These are phyloP conservation scores for Xylophagus ater DNA, from an alignment of 2,888 invertebrate genomes.

Conservation along the genomic window DNA sequence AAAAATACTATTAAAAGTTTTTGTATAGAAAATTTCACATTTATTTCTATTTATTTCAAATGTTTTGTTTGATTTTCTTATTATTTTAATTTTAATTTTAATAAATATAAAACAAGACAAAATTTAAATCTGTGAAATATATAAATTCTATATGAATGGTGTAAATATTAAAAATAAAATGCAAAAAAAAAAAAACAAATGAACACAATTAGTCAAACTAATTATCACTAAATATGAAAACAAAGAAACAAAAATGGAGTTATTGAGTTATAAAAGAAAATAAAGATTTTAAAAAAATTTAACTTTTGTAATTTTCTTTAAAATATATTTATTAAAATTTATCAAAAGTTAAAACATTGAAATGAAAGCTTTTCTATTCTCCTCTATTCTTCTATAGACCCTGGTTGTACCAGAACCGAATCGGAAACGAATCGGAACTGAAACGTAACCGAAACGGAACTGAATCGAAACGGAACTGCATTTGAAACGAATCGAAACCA, in stretches of 20 bases:
- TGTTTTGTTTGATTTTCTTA: background rate
- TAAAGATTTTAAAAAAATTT: slow-evolving; percentile 9
- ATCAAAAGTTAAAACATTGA: background rate
- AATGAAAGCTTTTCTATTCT: background rate
- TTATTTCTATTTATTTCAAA: background rate
- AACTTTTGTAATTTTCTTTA: background rate
- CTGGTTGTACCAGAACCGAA: no score
- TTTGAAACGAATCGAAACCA: no score
- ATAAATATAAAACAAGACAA: slow-evolving; percentile 1
- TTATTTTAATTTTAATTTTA: background rate
- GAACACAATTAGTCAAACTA: slow-evolving; percentile 10
- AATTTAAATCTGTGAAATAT: background rate
- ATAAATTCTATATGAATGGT: slow-evolving; percentile 11
- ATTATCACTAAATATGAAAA: slow-evolving; percentile 13
- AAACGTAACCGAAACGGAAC: background rate
- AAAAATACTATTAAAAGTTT: slow-evolving; percentile 5
- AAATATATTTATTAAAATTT: background rate
- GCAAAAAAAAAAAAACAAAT: slow-evolving; percentile 5
- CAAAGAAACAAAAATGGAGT: slow-evolving; percentile 8
- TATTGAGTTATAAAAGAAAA: slow-evolving; percentile 14
- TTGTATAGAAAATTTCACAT: slow-evolving; percentile 3
- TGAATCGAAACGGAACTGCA: no score
- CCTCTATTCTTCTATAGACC: no score
- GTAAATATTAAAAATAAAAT: slow-evolving; percentile 13
- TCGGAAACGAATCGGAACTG: no score